phyloP scores from a whole-genome alignment of 2,888 invertebrate genomes.

The Lapara coniferarum region DNA sequence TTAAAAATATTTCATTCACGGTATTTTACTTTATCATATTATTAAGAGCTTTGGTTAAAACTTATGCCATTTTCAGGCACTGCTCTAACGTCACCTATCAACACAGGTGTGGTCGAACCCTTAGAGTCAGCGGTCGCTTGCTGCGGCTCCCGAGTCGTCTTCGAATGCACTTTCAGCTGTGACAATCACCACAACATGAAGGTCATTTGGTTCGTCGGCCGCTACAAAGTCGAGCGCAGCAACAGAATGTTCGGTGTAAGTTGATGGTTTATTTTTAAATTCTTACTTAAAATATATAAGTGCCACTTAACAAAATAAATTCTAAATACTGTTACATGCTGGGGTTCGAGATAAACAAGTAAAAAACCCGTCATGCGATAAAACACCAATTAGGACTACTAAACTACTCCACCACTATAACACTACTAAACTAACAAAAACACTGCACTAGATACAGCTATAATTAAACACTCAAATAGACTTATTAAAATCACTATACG shows the following conservation, averaged over 20 bases:
- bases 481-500: too few relatives aligned
- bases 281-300: too few relatives aligned
- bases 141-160: background rate
- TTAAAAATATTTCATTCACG: background rate
- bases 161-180: background rate
- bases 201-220: constrained; percentile 50
- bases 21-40: background rate
- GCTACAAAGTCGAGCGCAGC: constrained; percentile 44
- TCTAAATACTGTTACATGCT: too few relatives aligned
- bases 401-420: too few relatives aligned
- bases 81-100: background rate
- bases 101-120: background rate
- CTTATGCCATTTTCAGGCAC: background rate
- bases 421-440: too few relatives aligned
- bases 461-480: too few relatives aligned
- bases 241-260: constrained; percentile 50
- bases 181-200: background rate
- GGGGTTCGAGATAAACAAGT: too few relatives aligned
- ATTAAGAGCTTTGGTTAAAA: background rate
- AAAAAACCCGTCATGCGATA: too few relatives aligned
- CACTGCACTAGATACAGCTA: too few relatives aligned
- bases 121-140: constrained; percentile 3
- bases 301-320: too few relatives aligned
- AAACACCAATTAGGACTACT: too few relatives aligned
- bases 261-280: constrained; percentile 17